These are phyloP conservation scores for Cephus pulcher DNA, from an alignment of 2,888 invertebrate genomes.

Conservation along the genomic window DNA sequence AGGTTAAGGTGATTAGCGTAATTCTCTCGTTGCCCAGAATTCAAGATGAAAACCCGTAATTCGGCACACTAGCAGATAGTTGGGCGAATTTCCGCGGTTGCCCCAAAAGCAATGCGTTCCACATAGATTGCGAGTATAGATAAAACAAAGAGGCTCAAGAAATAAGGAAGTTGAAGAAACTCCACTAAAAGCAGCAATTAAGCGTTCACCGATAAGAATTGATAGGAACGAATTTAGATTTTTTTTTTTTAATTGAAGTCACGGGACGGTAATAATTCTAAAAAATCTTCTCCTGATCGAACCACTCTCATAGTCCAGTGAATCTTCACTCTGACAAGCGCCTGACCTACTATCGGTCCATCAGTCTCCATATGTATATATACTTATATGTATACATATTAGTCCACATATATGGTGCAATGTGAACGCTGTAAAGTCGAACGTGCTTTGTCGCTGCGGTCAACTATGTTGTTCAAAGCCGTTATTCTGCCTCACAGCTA, in stretches of 20 bases:
- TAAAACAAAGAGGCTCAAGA: background rate
- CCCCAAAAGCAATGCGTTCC: background rate
- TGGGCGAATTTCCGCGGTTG: background rate
- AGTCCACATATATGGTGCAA: background rate
- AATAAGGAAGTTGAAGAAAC: background rate
- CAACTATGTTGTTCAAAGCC: background rate
- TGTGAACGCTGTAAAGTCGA: background rate
- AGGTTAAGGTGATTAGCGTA: background rate
- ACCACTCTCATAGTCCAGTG: conserved; percentile 1
- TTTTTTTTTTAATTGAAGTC: background rate
- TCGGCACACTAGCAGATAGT: background rate
- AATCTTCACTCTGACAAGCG: background rate
- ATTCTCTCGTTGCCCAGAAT: background rate
- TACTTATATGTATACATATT: background rate
- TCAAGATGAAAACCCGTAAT: background rate
- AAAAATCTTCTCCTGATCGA: background rate
- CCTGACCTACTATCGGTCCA: conserved; percentile 5
- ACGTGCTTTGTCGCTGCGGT: conserved; percentile 2
- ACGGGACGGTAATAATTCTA: background rate
- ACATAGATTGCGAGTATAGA: background rate
- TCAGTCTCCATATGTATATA: background rate
- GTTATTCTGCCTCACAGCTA: conserved; percentile 3
- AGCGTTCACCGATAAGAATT: background rate
- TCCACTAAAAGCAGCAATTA: background rate
- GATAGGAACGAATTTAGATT: background rate